These are phyloP conservation scores for Gallinago paraguaiae DNA, from an alignment of 2,113 vertebrate genomes.

Conservation along the genomic window DNA sequence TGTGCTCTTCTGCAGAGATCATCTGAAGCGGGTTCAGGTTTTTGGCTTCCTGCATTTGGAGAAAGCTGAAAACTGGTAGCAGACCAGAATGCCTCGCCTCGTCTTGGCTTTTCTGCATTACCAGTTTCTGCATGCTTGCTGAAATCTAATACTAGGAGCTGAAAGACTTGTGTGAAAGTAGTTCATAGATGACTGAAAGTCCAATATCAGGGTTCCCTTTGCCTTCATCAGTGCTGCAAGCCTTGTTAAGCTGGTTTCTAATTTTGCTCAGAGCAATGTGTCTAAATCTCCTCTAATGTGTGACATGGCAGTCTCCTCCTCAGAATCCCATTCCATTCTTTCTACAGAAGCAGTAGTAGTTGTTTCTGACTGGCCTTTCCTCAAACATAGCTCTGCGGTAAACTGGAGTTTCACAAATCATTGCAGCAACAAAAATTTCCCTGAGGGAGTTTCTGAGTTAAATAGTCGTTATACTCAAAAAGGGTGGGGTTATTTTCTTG, in stretches of 20 bases:
- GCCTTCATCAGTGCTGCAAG: neutral
- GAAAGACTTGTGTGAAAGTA: neutral
- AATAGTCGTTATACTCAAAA: neutral
- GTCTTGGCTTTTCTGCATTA: neutral
- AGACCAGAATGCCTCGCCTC: neutral
- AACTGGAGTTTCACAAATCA: neutral
- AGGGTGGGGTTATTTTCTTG: neutral
- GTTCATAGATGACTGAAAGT: neutral
- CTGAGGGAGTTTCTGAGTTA: neutral
- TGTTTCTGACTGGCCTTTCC: neutral
- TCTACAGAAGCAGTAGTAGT: neutral
- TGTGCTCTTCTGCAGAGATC: neutral
- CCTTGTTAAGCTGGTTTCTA: neutral
- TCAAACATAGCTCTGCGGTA: neutral
- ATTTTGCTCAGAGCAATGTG: neutral
- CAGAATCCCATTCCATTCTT: neutral
- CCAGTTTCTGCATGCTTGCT: neutral
- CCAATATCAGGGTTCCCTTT: neutral
- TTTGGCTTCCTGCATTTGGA: neutral
- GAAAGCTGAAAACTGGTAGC: neutral
- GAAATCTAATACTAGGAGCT: neutral
- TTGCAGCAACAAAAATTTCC: neutral
- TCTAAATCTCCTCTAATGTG: neutral
- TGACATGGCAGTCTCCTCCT: neutral
- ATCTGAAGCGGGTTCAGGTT: neutral